Percentiles rank a stretch among this genome's conserved stretches.
Evolutionary conservation across 2,797 vertebrate genomes (phyloP).

Genomic region (Moxostoma hubbsi): DNA sequence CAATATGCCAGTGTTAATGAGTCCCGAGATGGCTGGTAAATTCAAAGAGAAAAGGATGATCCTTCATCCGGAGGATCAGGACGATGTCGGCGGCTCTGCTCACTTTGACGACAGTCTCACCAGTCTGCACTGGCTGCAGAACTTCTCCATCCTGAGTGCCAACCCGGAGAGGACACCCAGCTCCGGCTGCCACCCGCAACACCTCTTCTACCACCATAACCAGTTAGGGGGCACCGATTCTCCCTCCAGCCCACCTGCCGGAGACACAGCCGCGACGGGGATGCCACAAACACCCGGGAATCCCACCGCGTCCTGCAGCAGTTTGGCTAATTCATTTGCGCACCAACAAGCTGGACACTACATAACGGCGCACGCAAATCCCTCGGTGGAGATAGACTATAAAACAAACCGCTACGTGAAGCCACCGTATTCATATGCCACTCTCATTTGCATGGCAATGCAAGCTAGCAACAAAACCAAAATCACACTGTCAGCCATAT

Average conservation of each 20-base stretch:
- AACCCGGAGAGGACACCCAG: constrained; percentile 74
- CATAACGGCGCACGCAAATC: constrained; percentile 67
- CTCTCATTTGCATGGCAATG: constrained; percentile 90
- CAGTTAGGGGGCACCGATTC: constrained; percentile 73
- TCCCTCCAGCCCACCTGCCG: constrained; percentile 83
- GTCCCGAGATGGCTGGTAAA: constrained; percentile 76
- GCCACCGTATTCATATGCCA: constrained; percentile 86
- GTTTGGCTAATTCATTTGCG: constrained; percentile 57
- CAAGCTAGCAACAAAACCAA: constrained; percentile 85
- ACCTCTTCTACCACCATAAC: constrained; percentile 69
- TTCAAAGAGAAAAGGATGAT: constrained; percentile 78
- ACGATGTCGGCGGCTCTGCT: constrained; percentile 65
- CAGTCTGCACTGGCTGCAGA: constrained; percentile 88
- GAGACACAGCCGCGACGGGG: constrained; percentile 81
- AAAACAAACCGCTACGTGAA: constrained; percentile 82
- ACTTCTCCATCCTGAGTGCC: constrained; percentile 85
- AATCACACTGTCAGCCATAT: constrained; percentile 87
- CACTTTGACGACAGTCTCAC: constrained; percentile 86
- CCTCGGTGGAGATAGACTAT: constrained; percentile 80
- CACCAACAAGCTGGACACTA: constrained; percentile 51
- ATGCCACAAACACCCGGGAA: constrained; percentile 78
- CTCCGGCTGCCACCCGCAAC: constrained; percentile 71
- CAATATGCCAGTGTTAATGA: constrained; percentile 82
- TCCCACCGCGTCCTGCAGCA: constrained; percentile 76
- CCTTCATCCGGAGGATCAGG: constrained; percentile 72